Base-by-base conservation (phyloP, 2,113 vertebrate species). In the Erinaceus europaeus region DNA sequence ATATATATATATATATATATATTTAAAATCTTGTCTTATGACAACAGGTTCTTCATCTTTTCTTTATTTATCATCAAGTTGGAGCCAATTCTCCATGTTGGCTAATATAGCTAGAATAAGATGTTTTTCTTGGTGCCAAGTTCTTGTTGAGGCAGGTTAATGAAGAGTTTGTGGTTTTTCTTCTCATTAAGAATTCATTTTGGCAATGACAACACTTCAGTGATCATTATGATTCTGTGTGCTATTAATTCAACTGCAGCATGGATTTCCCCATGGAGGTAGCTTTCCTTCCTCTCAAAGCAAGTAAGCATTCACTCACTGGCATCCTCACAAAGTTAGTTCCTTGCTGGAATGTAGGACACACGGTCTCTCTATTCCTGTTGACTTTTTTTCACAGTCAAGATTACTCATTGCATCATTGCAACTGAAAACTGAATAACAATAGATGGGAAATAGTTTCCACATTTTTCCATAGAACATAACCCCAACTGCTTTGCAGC, bases 331-430 rank as follows among this genome's bases (percentile, higher is more conserved):
- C 53, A 91, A 82, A 62, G 52, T n/a, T 67, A n/a, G 73, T 68
- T 88, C 36, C 89, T 84, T 62, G 55, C 88, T 91, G 84, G 87
- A 92, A 88, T 73, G 68, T 82, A 85, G 72, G 67, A 79, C 64
- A 85, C 46, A 40, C 81, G 68, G 44, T 59, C 86, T 81, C 84
- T 67, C 36, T 42, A 72, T 86, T 93, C 91, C 92, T 92, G 81
- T 90, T 92, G 91, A 93, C 57, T 91, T 86, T 65, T n/a, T 86
- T 67, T 87, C 87, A 90, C 59, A 65, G 79, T 90, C 57, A 88
- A 87, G 73, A 86, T 94, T 94, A 92, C 92, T 95, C 95, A 94
- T 83, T 40, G 2, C 82, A 93, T 95, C 95, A 94, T 83, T 40
- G 2, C 82, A 93, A 79, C 93, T 93, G 74, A 90, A 89, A 55